Percentiles rank a stretch among this genome's conserved stretches.
These are phyloP conservation scores for Parazoanthus swiftii DNA, from an alignment of 92 coral and sea anemone genomes.

Conservation along the genomic window DNA sequence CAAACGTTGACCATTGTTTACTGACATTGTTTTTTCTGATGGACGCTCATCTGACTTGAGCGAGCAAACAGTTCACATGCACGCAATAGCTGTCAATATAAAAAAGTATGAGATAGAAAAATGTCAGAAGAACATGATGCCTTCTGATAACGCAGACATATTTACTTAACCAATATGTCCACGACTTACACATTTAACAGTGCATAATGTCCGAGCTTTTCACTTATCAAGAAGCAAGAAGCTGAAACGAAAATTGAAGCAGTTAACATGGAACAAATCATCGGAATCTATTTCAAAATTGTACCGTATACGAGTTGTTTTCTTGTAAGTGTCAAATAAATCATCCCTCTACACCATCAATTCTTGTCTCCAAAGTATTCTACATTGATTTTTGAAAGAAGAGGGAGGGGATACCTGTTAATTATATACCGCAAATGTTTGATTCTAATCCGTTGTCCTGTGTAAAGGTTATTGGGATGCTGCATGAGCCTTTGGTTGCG, in stretches of 20 bases:
- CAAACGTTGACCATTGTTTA: not conserved
- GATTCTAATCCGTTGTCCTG: slow-evolving; percentile 20
- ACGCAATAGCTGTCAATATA: slow-evolving; percentile 6
- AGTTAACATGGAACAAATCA: not conserved
- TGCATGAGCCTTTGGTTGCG: not conserved
- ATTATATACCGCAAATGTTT: not conserved
- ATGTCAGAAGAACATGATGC: slow-evolving; percentile 24
- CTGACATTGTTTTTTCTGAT: not conserved
- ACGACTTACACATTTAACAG: not conserved
- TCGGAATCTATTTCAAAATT: not conserved
- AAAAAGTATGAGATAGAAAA: not conserved
- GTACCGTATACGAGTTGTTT: not conserved
- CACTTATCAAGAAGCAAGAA: too few relatives aligned
- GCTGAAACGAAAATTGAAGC: not conserved
- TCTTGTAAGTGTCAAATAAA: not conserved
- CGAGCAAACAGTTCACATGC: slow-evolving; percentile 1
- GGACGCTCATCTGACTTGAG: not conserved
- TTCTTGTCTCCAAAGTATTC: not conserved
- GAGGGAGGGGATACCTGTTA: not conserved
- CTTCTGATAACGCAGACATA: slow-evolving; percentile 3
- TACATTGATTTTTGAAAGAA: not conserved
- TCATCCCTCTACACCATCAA: not conserved
- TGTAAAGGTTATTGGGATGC: not conserved
- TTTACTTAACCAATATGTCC: slow-evolving; percentile 13
- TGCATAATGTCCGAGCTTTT: not conserved